Base-by-base conservation (phyloP, 2,113 vertebrate genomes). In the Psettodes erumei region DNA sequence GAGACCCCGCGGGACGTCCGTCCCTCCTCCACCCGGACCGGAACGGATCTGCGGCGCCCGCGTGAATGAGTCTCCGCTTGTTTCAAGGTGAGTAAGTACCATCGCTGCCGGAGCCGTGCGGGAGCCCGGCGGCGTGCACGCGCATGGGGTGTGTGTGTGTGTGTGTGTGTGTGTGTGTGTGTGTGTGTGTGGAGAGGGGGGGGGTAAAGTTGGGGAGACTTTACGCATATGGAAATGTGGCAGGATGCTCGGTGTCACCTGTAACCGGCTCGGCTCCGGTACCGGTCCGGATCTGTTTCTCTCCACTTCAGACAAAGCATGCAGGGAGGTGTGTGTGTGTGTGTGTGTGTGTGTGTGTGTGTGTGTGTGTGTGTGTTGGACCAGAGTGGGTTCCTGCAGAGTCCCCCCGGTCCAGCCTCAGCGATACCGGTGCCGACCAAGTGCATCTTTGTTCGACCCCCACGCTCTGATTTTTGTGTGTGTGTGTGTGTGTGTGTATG, bases 31-130 rank as follows among this genome's bases (percentile, higher is more conserved):
- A 25, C 25, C 59, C 58, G 8, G 30, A 19, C n/a, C n/a, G n/a
- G 51, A 75, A 69, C 33, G 75, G 82, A 83, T 64, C 81, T 15
- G 2, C 4, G 5, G 4, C 13, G 62, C 19, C 2, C 58, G 82
- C 75, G 65, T 82, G 85, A 88, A 82, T 77, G 85, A 79, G 68
- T 79, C 77, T 83, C 53, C 63, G 78, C 79, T 63, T 59, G 10
- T 85, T 62, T 82, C 82, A 89, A 91, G 90, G 91, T 93, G 90
- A 92, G 91, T 82, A 16, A 21, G n/a, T n/a, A 59, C 30, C n/a
- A 19, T 71, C 75, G 32, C 40, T 58, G 32, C 6, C 9, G n/a
- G n/a, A n/a, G 7, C 58, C 33, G 35, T 40, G 48, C 10, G 23
- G 23, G 3, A 4, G 69, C 56, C 10, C 59, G 48, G 32, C 79